These are phyloP conservation scores for Ceramica pisi DNA, from an alignment of 2,888 invertebrate genomes.

Conservation along the genomic window DNA sequence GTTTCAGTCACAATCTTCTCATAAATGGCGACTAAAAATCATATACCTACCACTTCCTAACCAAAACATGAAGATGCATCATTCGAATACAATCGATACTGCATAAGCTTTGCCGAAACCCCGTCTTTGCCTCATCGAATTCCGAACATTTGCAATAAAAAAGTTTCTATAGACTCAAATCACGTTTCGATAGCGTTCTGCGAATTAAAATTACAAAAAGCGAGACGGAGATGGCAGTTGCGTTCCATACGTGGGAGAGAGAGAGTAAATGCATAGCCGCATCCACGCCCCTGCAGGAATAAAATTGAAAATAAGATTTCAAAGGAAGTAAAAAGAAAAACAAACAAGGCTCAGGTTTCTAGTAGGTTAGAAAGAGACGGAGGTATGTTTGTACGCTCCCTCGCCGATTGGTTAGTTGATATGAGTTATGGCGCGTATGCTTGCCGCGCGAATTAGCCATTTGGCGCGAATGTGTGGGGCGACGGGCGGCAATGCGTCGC, in stretches of 20 bases:
- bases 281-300: conserved; percentile 90
- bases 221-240: conserved; percentile 80
- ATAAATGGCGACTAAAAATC: conserved; percentile 42
- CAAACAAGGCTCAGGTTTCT: conserved; percentile 87
- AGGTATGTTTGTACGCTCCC: conserved; percentile 79
- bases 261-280: conserved; percentile 91
- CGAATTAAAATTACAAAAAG: conserved; percentile 91
- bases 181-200: conserved; percentile 89
- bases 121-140: conserved; percentile 83
- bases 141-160: conserved; percentile 86
- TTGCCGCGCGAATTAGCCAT: conserved; percentile 89
- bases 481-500: conserved; percentile 77
- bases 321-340: conserved; percentile 89
- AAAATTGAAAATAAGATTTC: conserved; percentile 91
- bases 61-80: conserved; percentile 62
- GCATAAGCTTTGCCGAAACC: conserved; percentile 81
- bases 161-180: conserved; percentile 87
- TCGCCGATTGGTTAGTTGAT: conserved; percentile 83
- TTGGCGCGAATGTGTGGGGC: conserved; percentile 86
- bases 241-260: conserved; percentile 81
- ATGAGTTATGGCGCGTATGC: conserved; percentile 89
- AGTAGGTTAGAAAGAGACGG: conserved; percentile 86
- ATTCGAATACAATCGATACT: conserved; percentile 77
- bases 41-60: conserved; percentile 46
- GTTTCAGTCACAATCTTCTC: conserved; percentile 8